Conservation (phyloP, 2,888 invertebrate genomes). For the Ormyrus nitidulus region DNA sequence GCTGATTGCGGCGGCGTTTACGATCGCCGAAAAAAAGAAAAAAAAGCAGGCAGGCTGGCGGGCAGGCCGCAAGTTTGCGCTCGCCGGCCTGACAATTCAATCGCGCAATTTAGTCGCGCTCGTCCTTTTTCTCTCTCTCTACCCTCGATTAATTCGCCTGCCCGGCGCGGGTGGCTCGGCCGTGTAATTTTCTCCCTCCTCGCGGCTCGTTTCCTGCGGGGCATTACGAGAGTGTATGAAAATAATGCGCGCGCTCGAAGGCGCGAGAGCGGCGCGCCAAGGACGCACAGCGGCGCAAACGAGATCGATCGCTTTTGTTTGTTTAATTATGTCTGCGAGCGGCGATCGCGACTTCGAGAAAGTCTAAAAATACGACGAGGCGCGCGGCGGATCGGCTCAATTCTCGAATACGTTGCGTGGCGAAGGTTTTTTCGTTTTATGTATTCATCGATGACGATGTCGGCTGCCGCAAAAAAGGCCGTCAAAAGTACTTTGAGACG, state of each 20-base stretch:
- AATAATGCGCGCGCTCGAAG: not conserved
- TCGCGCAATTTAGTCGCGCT: not conserved
- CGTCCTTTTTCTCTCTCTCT: not conserved
- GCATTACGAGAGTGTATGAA: constrained; percentile 9
- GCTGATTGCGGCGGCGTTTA: not conserved
- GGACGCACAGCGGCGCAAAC: not conserved
- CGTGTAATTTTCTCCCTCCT: constrained; percentile 7
- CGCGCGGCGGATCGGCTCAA: too few relatives aligned
- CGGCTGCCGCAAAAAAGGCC: too few relatives aligned
- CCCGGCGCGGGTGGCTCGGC: constrained; percentile 4
- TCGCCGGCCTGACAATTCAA: constrained; percentile 27
- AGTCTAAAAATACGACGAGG: too few relatives aligned
- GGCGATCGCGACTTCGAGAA: too few relatives aligned
- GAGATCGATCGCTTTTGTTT: constrained; percentile 1
- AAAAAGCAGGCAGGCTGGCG: not conserved
- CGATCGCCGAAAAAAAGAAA: not conserved
- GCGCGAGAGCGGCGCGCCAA: not conserved
- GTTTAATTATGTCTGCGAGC: not conserved
- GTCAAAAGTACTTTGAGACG: too few relatives aligned
- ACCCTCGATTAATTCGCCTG: constrained; percentile 22
- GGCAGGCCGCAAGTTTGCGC: not conserved
- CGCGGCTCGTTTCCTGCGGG: constrained; percentile 21
- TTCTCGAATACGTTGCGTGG: too few relatives aligned
- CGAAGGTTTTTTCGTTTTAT: too few relatives aligned
- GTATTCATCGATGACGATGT: too few relatives aligned